These are phyloP conservation scores for Lemur catta DNA, from an alignment of 2,797 vertebrate genomes.

Conservation along the genomic window DNA sequence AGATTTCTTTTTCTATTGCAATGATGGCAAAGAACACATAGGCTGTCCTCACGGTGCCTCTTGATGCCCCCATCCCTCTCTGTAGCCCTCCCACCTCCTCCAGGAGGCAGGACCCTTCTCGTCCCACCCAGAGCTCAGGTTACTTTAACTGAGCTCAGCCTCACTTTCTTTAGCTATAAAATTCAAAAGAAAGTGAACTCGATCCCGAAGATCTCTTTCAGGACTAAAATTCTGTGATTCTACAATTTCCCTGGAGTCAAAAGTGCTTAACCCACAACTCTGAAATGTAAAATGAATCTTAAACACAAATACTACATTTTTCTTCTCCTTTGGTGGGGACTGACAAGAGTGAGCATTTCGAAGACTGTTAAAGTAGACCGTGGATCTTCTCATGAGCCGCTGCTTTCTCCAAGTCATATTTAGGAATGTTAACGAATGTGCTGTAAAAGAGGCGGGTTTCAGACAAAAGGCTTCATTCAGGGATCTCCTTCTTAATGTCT, in stretches of 20 bases:
- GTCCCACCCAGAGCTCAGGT: neutral
- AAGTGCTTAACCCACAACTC: neutral
- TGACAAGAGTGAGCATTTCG: neutral
- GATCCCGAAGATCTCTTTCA: neutral
- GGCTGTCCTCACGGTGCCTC: neutral
- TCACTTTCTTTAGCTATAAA: neutral
- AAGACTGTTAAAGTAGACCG: neutral
- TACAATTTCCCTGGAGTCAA: neutral
- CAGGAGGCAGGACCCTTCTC: neutral
- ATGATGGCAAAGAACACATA: neutral
- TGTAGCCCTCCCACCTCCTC: neutral
- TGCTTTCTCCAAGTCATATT: neutral
- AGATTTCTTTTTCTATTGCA: neutral
- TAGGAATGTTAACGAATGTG: neutral
- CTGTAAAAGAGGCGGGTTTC: neutral
- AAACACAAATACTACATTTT: neutral
- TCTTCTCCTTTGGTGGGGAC: neutral
- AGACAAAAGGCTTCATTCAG: neutral
- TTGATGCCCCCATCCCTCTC: neutral
- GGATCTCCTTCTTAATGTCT: neutral
- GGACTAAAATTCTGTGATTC: neutral
- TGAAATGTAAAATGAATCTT: neutral
- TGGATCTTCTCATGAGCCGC: neutral
- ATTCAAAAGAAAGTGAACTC: neutral
- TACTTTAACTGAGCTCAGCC: neutral